These are phyloP conservation scores for Amblyopsis rosae DNA, from an alignment of 2,113 vertebrate species.

Conservation along the genomic window DNA sequence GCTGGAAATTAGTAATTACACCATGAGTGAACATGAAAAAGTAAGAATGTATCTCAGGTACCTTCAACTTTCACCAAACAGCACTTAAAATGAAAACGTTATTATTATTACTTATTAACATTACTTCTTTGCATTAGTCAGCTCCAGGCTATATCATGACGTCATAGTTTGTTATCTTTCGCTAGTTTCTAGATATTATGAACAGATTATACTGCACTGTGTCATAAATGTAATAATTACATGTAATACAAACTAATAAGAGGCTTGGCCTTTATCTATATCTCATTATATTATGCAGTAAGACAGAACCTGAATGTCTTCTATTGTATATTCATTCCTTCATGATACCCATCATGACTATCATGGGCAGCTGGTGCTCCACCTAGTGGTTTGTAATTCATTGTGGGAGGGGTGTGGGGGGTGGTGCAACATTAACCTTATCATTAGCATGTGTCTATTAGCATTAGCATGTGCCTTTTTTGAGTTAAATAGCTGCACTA, in stretches of 20 bases:
- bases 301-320: slow-evolving; percentile 3
- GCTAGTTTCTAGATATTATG: slow-evolving; percentile 19
- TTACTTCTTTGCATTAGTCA: too few species aligned
- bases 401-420: not conserved
- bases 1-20: too few species aligned
- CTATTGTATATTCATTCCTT: too few species aligned
- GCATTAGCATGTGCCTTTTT: not conserved
- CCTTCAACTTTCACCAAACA: too few species aligned
- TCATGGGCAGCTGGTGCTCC: slow-evolving; percentile 45
- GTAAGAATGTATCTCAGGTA: too few species aligned
- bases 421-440: slow-evolving; percentile 13
- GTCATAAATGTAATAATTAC: not conserved
- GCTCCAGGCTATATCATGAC: not conserved
- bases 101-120: too few species aligned
- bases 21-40: too few species aligned
- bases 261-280: not conserved
- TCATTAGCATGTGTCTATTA: not conserved
- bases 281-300: slow-evolving; percentile 7
- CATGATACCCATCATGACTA: not conserved
- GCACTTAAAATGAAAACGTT: too few species aligned
- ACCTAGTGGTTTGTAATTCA: slow-evolving; percentile 51
- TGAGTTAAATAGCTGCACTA: slow-evolving; percentile 8
- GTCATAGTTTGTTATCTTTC: slow-evolving; percentile 5
- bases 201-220: slow-evolving; percentile 20
- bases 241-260: not conserved